phyloP scores from a whole-genome alignment of 2,888 invertebrate species.

The Diadegma fenestrale region DNA sequence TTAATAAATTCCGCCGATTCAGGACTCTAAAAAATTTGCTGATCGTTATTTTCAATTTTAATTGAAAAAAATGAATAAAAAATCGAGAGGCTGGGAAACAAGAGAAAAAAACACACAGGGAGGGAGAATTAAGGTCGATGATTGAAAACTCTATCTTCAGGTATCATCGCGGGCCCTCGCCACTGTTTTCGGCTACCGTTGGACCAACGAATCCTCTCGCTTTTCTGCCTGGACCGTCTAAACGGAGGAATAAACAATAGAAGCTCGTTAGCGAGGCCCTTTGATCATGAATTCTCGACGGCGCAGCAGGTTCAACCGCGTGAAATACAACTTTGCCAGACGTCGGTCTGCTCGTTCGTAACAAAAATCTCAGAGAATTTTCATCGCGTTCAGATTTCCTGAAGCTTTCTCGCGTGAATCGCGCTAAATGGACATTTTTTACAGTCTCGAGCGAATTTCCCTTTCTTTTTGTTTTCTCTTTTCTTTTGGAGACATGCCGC shows the following conservation, averaged over 20 bases:
- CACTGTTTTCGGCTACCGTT: slow-evolving; percentile 71
- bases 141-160: slow-evolving; percentile 73
- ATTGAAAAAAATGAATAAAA: neutral
- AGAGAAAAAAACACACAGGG: neutral
- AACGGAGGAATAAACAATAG: slow-evolving; percentile 81
- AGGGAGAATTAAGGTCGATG: slow-evolving; percentile 50
- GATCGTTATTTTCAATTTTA: neutral
- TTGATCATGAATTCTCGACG: slow-evolving; percentile 77
- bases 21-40: neutral
- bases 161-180: slow-evolving; percentile 61
- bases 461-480: slow-evolving; percentile 17
- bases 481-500: neutral
- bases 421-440: neutral
- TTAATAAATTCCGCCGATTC: neutral
- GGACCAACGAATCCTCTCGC: slow-evolving; percentile 65
- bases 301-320: slow-evolving; percentile 78
- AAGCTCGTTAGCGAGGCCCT: slow-evolving; percentile 78
- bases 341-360: slow-evolving; percentile 70
- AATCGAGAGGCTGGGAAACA: neutral
- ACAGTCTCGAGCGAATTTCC: neutral
- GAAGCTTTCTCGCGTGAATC: slow-evolving; percentile 66
- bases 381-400: slow-evolving; percentile 31
- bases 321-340: slow-evolving; percentile 81
- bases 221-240: slow-evolving; percentile 65
- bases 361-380: slow-evolving; percentile 74